Percentiles rank a stretch among this genome's conserved stretches.
Conservation (phyloP, 2,797 vertebrate species). For the Propithecus deckenii region DNA sequence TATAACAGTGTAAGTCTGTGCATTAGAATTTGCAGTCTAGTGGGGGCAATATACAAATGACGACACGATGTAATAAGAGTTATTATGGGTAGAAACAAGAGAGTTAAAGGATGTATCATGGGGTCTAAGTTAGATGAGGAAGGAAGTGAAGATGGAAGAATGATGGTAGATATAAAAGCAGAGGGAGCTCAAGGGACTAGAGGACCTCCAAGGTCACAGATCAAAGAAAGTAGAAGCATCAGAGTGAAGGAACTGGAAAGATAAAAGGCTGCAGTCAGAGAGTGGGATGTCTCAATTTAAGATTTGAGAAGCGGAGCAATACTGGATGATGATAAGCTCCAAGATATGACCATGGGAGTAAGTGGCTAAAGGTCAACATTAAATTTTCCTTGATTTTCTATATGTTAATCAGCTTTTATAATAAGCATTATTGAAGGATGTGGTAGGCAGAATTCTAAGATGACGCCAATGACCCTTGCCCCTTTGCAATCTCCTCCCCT, state of each 20-base stretch:
- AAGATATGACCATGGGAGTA: background rate
- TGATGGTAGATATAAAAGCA: background rate
- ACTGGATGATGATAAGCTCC: background rate
- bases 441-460: background rate
- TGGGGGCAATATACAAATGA: background rate
- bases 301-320: background rate
- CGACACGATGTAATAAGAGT: background rate
- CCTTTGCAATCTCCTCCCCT: background rate
- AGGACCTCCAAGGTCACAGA: background rate
- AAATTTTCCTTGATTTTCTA: slow-evolving; percentile 3
- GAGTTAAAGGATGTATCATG: background rate
- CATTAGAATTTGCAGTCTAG: background rate
- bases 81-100: background rate
- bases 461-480: background rate
- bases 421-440: background rate
- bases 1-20: background rate
- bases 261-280: background rate
- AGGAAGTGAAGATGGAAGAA: background rate
- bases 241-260: background rate
- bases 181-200: background rate
- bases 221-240: background rate
- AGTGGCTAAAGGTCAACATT: background rate
- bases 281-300: background rate
- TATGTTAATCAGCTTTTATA: slow-evolving; percentile 31
- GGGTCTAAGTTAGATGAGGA: background rate